phyloP scores from a whole-genome alignment of 1,140 invertebrate genomes.

The Dreissena polymorpha region DNA sequence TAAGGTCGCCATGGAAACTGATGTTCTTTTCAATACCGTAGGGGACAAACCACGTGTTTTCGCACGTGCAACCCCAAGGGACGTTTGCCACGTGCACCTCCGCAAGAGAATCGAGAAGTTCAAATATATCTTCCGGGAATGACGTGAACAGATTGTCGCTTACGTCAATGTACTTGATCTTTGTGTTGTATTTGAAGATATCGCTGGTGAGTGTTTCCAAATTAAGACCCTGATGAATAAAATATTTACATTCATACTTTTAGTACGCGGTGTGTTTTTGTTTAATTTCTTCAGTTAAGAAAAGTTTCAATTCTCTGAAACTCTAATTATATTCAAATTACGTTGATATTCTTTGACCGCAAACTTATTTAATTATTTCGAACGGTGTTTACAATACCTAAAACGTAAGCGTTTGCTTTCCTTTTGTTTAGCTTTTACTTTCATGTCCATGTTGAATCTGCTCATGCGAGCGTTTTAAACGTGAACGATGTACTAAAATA shows the following conservation, averaged over 20 bases:
- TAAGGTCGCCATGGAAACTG: constrained; percentile 10
- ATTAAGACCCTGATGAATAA: too few relatives aligned
- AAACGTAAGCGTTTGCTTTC: not conserved
- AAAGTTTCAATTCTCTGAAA: too few relatives aligned
- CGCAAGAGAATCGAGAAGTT: not conserved
- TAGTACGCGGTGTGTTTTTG: too few relatives aligned
- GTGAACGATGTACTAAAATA: too few relatives aligned
- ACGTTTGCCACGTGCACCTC: constrained; percentile 6
- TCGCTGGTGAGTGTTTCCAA: not conserved
- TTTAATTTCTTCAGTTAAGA: too few relatives aligned
- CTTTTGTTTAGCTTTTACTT: too few relatives aligned
- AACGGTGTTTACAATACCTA: not conserved
- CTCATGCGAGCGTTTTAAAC: too few relatives aligned
- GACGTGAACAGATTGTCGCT: constrained; percentile 25
- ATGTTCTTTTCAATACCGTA: constrained; percentile 24
- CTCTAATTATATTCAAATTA: too few relatives aligned
- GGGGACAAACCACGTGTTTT: constrained; percentile 26
- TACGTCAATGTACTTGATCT: constrained; percentile 12
- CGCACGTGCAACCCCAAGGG: constrained; percentile 14
- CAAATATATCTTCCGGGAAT: constrained; percentile 9
- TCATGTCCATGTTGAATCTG: too few relatives aligned
- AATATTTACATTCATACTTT: too few relatives aligned
- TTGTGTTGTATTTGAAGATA: constrained; percentile 16
- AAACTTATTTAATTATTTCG: not conserved
- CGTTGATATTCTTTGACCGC: too few relatives aligned